Base-by-base conservation (phyloP, 2,113 vertebrate genomes). In the Triplophysa tibetana region DNA sequence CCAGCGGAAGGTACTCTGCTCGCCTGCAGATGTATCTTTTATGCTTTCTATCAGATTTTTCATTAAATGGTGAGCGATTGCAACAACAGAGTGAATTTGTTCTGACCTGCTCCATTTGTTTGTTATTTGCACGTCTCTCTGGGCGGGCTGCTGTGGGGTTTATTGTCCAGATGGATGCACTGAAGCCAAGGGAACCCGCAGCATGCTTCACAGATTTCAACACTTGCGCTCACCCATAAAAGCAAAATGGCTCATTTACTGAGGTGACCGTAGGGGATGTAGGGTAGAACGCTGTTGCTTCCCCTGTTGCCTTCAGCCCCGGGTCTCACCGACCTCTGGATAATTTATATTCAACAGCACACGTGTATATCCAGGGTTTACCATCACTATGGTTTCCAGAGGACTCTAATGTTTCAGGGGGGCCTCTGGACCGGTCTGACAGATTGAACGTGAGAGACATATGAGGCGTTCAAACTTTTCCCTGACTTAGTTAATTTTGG, bases 161-260 rank as follows among this genome's bases (percentile, higher is more conserved):
- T 91, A 90, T 88, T 82, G 82, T 84, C 89, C 90, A 91, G 89
- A 91, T 92, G 91, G 80, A 74, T 52, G 81, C 76, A 19, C 86
- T 88, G 80, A 84, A 88, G 83, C 81, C 82, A 85, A 75, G 80
- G 85, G 85, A 90, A 86, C 86, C 83, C 14, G 50, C 83, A 80
- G 64, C 61, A 17, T 80, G 79, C 78, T 87, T 80, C 78, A 86
- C 87, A 86, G 78, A 77, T 86, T 87, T 86, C 84, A 89, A 88
- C 91, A 92, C 90, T 89, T 90, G 89, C 77, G 24, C 58, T 89
- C 81, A 64, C 83, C 85, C 84, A 83, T 86, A 88, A 90, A 90
- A 90, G 54, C 67, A 80, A 79, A 86, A 81, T 29, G 76, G 78
- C 84, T 88, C 83, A 38, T 83, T 89, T 86, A 88, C 83, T 62